Evolutionary conservation across 2,797 vertebrate species (phyloP), one percentile per base, ranked within the genome.

Genomic region (Sebastes vulpes): DNA sequence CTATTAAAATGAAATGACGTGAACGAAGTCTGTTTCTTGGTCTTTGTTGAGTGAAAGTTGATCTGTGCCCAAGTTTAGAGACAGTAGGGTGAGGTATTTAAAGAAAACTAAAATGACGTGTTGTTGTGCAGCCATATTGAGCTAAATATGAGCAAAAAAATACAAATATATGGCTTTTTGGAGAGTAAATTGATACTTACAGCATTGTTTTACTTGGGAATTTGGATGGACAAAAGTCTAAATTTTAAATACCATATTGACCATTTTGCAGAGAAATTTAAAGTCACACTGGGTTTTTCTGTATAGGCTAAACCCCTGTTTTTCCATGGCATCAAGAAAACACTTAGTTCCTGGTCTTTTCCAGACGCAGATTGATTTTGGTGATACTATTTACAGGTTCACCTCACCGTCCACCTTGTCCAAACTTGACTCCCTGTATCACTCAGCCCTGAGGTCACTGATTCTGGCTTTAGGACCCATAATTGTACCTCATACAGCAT

Each of bases 1-100:
- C 80, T 95, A 95, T 94, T 89, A 85, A 89, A 95, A 93, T 89
- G 79, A 93, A 92, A 92, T 20, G 11, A 85, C 71, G 89, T 89
- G 91, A 90, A 87, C 72, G 16, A 8, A 48, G 52, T 38, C 32
- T 29, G 14, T 26, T 73, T 42, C 29, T 72, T 70, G 23, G 20
- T 1, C 12, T 73, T 64, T 50, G 10, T 59, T 59, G 0, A 21
- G 18, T 10, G 23, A 46, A 6, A 14, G 12, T 38, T 38, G 32
- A 61, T 61, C 32, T 32, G 12, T 18, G 12, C 10, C 18, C 3
- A 42, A 0, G 26, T 66, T 32, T 46, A n/a, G 35, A 46, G 12
- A 65, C 6, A 18, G 14, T 18, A 46, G 42, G 16, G 14, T 46
- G 42, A 46, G 16, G 14, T 46, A 0, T 46, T 46, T 10, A n/a